A percentile compares a stretch with the other conserved stretches of the same genome.
Conservation (phyloP, 2,113 vertebrate genomes). For the Hyla sarda region DNA sequence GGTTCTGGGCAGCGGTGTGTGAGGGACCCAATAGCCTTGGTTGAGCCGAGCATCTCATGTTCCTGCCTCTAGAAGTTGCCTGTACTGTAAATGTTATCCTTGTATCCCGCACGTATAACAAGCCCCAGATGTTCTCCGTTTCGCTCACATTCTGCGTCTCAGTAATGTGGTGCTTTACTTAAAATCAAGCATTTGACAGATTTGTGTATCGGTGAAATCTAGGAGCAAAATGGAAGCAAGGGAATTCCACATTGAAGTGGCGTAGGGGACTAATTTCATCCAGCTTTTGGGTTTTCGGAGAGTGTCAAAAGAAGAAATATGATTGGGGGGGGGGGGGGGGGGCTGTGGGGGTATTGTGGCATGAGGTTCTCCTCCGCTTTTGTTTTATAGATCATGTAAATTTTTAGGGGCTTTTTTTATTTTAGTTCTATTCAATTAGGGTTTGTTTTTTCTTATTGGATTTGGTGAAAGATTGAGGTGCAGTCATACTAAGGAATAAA, state of each 20-base stretch:
- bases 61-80: too few species aligned
- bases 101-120: constrained; percentile 14
- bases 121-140: constrained; percentile 34
- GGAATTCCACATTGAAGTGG: not conserved
- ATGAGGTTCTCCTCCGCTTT: not conserved
- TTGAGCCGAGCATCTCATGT: not conserved
- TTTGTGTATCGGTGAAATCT: constrained; percentile 39
- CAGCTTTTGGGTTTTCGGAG: constrained; percentile 1
- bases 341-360: not conserved
- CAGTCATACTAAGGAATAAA: too few species aligned
- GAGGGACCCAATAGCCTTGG: not conserved
- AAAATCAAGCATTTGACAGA: constrained; percentile 32
- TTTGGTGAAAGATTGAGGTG: not conserved
- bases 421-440: not conserved
- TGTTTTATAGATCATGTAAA: constrained; percentile 2
- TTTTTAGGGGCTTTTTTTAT: constrained; percentile 9
- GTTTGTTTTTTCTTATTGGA: not conserved
- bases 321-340: not conserved
- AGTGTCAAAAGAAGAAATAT: constrained; percentile 28
- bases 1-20: not conserved
- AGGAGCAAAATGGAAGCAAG: constrained; percentile 27
- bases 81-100: constrained; percentile 5
- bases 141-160: not conserved
- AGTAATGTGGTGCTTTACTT: not conserved
- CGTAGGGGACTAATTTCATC: constrained; percentile 19